A percentile compares a stretch with the other conserved stretches of the same genome.
These are phyloP conservation scores for Automeris io DNA, from an alignment of 2,888 invertebrate genomes.

Conservation along the genomic window DNA sequence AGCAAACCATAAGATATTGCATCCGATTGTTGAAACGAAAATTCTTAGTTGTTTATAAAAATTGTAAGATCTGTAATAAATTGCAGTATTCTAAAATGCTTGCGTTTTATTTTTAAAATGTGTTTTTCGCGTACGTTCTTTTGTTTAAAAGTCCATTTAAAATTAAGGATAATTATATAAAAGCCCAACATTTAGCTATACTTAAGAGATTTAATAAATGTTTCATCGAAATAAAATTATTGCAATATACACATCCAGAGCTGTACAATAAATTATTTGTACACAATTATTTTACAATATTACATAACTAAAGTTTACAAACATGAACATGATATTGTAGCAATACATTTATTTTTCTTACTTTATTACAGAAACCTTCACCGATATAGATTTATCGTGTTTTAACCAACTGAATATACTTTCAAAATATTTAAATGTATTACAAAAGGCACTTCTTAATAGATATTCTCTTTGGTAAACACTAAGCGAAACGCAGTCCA, in stretches of 20 bases:
- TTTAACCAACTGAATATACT: neutral
- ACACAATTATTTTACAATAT: conserved; percentile 9
- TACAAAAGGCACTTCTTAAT: conserved; percentile 32
- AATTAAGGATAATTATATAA: neutral
- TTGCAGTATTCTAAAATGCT: conserved; percentile 66
- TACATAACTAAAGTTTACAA: conserved; percentile 8
- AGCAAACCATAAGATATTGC: conserved; percentile 26
- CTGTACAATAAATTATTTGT: conserved; percentile 18
- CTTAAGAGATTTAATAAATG: conserved; percentile 33
- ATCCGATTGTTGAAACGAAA: conserved; percentile 39
- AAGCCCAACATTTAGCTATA: neutral
- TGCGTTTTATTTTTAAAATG: conserved; percentile 21
- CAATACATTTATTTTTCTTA: neutral
- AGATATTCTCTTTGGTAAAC: conserved; percentile 23
- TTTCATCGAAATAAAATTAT: conserved; percentile 31
- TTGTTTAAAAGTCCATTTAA: too few relatives aligned
- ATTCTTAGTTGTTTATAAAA: conserved; percentile 49
- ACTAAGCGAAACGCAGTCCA: neutral
- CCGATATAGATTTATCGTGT: conserved; percentile 3
- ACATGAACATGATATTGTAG: neutral
- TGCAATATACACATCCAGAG: conserved; percentile 31
- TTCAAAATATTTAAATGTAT: conserved; percentile 8
- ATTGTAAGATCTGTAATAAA: conserved; percentile 66
- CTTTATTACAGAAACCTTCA: conserved; percentile 4
- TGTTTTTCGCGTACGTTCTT: neutral